phyloP scores from a whole-genome alignment of 2,888 invertebrate genomes.

The Neoitamus cyanurus region DNA sequence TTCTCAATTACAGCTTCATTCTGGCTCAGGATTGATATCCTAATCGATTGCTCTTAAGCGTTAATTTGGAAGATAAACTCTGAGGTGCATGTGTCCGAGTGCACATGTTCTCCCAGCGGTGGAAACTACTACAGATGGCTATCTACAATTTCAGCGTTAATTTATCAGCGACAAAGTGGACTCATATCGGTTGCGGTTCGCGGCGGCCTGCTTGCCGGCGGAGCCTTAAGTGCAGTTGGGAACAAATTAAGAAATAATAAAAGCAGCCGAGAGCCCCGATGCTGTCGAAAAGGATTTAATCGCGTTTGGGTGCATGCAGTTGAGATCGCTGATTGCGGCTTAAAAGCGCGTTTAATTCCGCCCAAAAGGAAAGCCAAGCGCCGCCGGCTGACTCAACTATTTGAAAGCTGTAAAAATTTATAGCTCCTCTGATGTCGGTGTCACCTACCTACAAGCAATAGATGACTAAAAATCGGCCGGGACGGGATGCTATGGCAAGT shows the following conservation, averaged over 20 bases:
- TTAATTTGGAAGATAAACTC: conserved; percentile 37
- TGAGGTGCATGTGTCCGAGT: not conserved
- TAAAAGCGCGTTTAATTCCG: not conserved
- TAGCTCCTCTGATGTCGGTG: not conserved
- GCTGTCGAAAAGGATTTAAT: not conserved
- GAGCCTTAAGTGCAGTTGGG: not conserved
- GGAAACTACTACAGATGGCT: conserved; percentile 24
- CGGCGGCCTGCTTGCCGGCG: not conserved
- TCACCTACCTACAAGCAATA: not conserved
- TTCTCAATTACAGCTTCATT: conserved; percentile 45
- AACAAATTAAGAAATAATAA: conserved; percentile 32
- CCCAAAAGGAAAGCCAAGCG: not conserved
- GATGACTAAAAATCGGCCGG: not conserved
- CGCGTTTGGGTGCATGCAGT: not conserved
- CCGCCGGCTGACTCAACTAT: not conserved
- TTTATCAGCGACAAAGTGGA: conserved; percentile 36
- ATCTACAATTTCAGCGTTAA: conserved; percentile 14
- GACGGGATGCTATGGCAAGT: not conserved
- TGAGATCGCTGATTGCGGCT: not conserved
- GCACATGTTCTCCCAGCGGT: conserved; percentile 8
- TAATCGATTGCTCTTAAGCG: conserved; percentile 35
- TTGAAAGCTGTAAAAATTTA: not conserved
- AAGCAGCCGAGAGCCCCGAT: not conserved
- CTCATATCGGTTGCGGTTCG: conserved; percentile 4
- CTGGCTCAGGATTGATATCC: not conserved